Percentiles rank a stretch among this genome's conserved stretches.
Conservation (phyloP, 2,113 vertebrate species). For the Lutjanus erythropterus region DNA sequence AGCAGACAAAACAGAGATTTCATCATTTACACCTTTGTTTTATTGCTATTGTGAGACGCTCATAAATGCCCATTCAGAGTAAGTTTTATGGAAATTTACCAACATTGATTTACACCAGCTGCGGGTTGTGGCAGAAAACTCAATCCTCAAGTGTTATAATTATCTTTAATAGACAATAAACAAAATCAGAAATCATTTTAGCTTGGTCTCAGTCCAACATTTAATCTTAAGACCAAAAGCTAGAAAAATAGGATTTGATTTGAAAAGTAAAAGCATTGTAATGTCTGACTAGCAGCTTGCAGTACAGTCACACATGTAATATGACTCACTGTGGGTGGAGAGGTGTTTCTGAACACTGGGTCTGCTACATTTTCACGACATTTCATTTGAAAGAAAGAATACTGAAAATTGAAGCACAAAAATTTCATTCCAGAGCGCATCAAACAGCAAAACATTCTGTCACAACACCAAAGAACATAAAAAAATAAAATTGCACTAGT, state of each 20-base stretch:
- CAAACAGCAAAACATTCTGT: slow-evolving; percentile 20
- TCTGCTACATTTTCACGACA: slow-evolving; percentile 12
- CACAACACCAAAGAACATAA: background rate
- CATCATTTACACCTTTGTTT: slow-evolving; percentile 2
- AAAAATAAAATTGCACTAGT: background rate
- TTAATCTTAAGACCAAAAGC: background rate
- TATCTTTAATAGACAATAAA: slow-evolving; percentile 26
- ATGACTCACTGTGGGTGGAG: slow-evolving; percentile 17
- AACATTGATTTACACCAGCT: background rate
- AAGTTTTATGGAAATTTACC: background rate
- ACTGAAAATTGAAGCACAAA: background rate
- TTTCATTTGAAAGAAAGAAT: slow-evolving; percentile 26
- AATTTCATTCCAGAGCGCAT: background rate
- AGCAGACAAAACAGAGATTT: background rate
- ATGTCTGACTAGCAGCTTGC: background rate
- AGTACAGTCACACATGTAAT: slow-evolving; percentile 25
- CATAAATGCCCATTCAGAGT: background rate
- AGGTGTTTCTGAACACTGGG: background rate
- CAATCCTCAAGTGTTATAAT: slow-evolving; percentile 17
- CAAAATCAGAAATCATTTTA: slow-evolving; percentile 23
- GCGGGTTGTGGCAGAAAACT: background rate
- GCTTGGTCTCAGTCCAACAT: slow-evolving; percentile 13
- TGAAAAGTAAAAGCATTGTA: background rate
- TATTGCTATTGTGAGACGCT: background rate
- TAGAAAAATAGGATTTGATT: background rate